Evolutionary conservation across 1,140 invertebrate species (phyloP).

Genomic region (Lordiphosa stackelbergi): DNA sequence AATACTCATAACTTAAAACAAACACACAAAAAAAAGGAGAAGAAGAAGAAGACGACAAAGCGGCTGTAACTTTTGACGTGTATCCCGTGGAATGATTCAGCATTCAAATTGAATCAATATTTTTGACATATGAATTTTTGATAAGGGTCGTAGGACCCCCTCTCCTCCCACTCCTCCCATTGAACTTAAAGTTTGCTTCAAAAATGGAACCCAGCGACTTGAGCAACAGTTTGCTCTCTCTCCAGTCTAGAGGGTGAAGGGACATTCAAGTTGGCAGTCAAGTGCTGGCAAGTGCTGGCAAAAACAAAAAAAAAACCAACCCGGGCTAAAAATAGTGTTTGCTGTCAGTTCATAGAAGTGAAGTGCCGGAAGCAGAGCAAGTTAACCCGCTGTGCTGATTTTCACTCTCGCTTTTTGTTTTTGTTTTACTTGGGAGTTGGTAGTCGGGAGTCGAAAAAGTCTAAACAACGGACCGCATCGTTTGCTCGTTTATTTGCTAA

Average conservation of each 20-base stretch:
- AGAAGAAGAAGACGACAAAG: background rate
- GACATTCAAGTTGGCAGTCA: conserved; percentile 23
- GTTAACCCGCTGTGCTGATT: conserved; percentile 13
- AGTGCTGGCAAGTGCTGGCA: conserved; percentile 28
- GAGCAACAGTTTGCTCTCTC: conserved; percentile 37
- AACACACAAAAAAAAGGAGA: background rate
- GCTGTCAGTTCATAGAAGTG: conserved; percentile 1
- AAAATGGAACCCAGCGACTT: conserved; percentile 13
- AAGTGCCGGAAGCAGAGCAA: conserved; percentile 2
- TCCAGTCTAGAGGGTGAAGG: background rate
- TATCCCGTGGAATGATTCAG: conserved; percentile 13
- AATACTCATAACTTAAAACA: background rate
- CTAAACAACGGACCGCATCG: conserved; percentile 58
- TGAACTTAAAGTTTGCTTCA: too few species aligned
- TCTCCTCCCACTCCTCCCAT: too few species aligned
- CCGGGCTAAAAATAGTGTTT: conserved; percentile 31
- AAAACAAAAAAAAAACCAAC: conserved; percentile 16
- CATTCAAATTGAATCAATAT: conserved; percentile 40
- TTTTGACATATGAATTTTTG: conserved; percentile 40
- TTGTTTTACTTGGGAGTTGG: conserved; percentile 1
- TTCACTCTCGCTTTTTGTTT: background rate
- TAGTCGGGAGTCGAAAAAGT: conserved; percentile 13
- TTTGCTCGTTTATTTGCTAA: conserved; percentile 75
- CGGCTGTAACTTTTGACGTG: conserved; percentile 5
- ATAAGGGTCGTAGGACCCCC: conserved; percentile 29